Percentiles rank a stretch among this genome's conserved stretches.
Evolutionary conservation across 2,797 vertebrate genomes (phyloP).

Genomic region (Pangasius djambal): DNA sequence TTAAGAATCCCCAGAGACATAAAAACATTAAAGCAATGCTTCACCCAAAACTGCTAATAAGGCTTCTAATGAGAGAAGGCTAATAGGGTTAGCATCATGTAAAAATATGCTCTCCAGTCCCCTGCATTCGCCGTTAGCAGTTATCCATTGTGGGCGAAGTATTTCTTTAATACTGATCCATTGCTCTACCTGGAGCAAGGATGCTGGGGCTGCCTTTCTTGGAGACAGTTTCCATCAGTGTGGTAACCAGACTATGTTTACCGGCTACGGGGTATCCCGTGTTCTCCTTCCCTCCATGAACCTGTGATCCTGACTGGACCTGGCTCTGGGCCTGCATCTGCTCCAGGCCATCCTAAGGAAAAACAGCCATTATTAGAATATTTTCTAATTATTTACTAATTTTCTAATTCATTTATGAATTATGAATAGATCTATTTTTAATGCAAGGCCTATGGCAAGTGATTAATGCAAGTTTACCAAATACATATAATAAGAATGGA

Average conservation of each 20-base stretch:
- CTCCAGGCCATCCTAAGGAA: conserved; percentile 61
- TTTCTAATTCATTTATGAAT: not conserved
- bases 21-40: conserved; percentile 22
- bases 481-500: not conserved
- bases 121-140: not conserved
- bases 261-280: conserved; percentile 65
- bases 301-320: conserved; percentile 48
- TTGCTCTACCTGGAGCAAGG: conserved; percentile 86
- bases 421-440: not conserved
- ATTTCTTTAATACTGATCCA: conserved; percentile 36
- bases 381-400: not conserved
- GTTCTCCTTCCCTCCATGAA: conserved; percentile 77
- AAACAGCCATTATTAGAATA: not conserved
- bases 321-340: conserved; percentile 48
- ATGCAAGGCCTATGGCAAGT: not conserved
- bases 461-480: not conserved
- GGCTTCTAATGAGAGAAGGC: not conserved
- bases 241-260: conserved; percentile 74
- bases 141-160: not conserved
- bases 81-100: not conserved
- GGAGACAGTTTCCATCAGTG: conserved; percentile 78
- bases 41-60: conserved; percentile 14
- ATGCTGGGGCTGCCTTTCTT: conserved; percentile 80
- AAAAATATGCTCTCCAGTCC: not conserved
- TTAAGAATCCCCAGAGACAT: not conserved